Evolutionary conservation across 2,888 invertebrate genomes (phyloP), one percentile per base, ranked within the genome.

Genomic region (Ecdyonurus torrentis): DNA sequence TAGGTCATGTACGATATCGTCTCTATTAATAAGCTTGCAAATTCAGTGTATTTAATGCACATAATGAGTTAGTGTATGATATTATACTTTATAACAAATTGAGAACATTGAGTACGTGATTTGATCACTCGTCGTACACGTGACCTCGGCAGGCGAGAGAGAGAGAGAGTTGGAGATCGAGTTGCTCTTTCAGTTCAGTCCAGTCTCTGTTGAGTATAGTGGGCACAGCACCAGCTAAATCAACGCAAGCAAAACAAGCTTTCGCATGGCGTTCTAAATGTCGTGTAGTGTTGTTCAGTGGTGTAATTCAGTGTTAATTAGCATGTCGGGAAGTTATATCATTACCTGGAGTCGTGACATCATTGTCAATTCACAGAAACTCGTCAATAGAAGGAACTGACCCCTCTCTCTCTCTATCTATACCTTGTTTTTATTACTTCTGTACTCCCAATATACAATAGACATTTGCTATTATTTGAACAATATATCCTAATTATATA

Each of bases 321-420:
- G 81, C 77, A 81, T 82, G 81, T 80, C 78, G 81, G 87, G 85
- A 84, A 84, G 84, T 79, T 90, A 90, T 83, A 86, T 84, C 77
- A 89, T 88, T 84, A 89, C 89, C 80, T 91, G 91, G 91, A 91
- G 89, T 79, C 86, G 87, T 79, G 90, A 91, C 80, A 91, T 91
- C 77, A 87, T 91, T 78, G 85, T 91, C 80, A 91, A 91, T 80
- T 91, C 91, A 76, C 90, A 91, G 77, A 91, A 91, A 80, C 81
- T 91, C 74, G 91, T 91, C 72, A 91, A 91, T 79, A 89, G 91
- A 89, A 91, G 91, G 82, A n/a, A 20, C 20, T 55, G 55, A 55
- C 7, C 55, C 55, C 22, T n/a, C 55, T 22, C 7, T n/a, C 55
- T 18, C 50, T 50, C 18, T 50, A 18, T n/a, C n/a, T n/a, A n/a